Base-by-base conservation (phyloP, 2,113 vertebrate species). In the Dendropsophus ebraccatus region DNA sequence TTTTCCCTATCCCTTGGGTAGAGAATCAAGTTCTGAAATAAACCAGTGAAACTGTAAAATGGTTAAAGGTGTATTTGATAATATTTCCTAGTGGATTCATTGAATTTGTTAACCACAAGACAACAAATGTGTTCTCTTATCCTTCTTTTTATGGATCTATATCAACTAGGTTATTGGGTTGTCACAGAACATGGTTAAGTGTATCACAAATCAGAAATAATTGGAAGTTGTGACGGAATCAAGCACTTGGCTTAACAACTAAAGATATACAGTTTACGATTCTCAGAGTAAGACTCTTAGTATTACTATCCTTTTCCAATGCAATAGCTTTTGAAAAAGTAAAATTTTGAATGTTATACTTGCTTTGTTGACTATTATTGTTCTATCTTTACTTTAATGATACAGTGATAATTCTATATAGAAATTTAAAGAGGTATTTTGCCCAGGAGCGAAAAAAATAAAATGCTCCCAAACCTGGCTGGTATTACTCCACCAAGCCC, bases 191-290 rank as follows among this genome's bases (percentile, higher is more conserved):
- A 54, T 32, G 28, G 47, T 54, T 77, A 77, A 77, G 75, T 77
- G 75, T 77, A 30, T 54, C 49, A 77, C 75, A 77, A 77, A 77
- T 77, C 75, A 77, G 75, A 77, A 77, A 77, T 77, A 77, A 77
- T 77, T 77, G 75, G 75, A 77, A 30, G 28, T 56, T 30, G 75
- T 77, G 75, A 77, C 21, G 75, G 49, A 54, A 77, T 32, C 49
- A 77, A 54, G 25, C 32, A 77, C 75, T 77, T 77, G 41, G 25
- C 17, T 77, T 77, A 77, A 77, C 49, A 77, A 21, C 75, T 54
- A 54, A 30, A 54, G 49, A 77, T 11, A 32, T 32, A 77, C 25
- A 2, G 16, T 52, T 76, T 77, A 54, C 4, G 30, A 35, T 77
- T 35, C 2, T 52, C 3, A 54, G 23, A 16, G 14, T 7, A 28